Conservation (phyloP, 2,797 vertebrate species). For the Myioborus melanocephalus region DNA sequence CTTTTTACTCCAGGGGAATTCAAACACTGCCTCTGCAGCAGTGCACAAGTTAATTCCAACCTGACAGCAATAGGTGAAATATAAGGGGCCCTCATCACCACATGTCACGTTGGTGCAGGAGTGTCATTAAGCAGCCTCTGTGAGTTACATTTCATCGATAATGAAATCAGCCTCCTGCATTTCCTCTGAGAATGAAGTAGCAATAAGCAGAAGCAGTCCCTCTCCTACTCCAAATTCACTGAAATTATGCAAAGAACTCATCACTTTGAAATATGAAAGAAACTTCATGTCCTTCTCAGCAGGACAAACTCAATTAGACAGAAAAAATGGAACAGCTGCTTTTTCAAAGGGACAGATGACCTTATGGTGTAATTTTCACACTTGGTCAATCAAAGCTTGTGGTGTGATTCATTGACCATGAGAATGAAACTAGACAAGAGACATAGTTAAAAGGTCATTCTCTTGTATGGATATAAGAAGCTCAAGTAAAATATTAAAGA, state of each 20-base stretch:
- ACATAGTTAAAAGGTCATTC: conserved; percentile 48
- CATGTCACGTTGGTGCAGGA: not conserved
- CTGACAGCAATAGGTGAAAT: not conserved
- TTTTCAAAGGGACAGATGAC: conserved; percentile 51
- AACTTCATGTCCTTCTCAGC: conserved; percentile 32
- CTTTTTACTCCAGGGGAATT: not conserved
- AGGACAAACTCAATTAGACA: conserved; percentile 58
- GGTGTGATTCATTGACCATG: conserved; percentile 59
- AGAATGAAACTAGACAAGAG: conserved; percentile 36
- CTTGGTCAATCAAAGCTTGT: conserved; percentile 51
- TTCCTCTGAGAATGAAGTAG: conserved; percentile 19
- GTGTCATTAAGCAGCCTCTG: not conserved
- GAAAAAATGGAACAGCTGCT: conserved; percentile 58
- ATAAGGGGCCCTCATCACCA: not conserved
- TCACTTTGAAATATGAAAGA: conserved; percentile 50
- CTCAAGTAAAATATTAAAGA: conserved; percentile 3
- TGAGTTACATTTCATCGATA: not conserved
- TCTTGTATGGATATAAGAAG: not conserved
- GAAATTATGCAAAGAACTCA: conserved; percentile 30
- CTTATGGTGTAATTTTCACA: conserved; percentile 60
- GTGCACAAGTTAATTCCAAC: not conserved
- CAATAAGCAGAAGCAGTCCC: not conserved
- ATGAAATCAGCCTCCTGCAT: not conserved
- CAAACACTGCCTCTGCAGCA: not conserved
- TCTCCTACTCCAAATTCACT: not conserved